Base-by-base conservation (phyloP, 1,140 invertebrate species). In the Zelostemma sp. region DNA sequence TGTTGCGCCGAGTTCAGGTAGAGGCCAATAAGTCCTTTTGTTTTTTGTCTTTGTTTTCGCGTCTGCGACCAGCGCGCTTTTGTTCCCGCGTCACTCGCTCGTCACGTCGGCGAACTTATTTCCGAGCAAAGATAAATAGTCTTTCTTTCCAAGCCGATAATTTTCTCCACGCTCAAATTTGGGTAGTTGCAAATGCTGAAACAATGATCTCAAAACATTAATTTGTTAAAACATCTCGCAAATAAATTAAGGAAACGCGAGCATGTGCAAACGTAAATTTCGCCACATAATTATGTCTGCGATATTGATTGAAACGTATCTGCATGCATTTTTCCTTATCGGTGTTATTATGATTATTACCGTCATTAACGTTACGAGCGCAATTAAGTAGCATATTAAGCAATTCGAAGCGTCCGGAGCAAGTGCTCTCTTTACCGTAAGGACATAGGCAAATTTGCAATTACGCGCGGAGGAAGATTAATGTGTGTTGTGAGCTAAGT, bases 21-120 rank as follows among this genome's bases (percentile, higher is more conserved):
- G 63, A 73, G 61, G 71, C 71, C 68, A 73, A 73, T 70, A 62
- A 61, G 61, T 43, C 59, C 64, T 49, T 71, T 74, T 71, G 72
- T 70, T 74, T 71, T 67, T 64, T 66, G 49, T 72, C 45, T 59
- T 50, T 66, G 54, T 68, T 73, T 73, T 71, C 68, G 63, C 61
- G 56, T 61, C 60, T 56, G 56, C 53, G 57, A 57, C 57, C 58
- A 46, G 46, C 47, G 50, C 28, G n/a, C 66, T 51, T 63, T 69
- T 69, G 60, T 67, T 67, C 63, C 40, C 58, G 49, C 19, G 48
- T 53, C 58, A 56, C 47, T 21, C 49, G 43, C 48, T 60, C 51
- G 45, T 47, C 60, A 57, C 60, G 64, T 69, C 62, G 66, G 62
- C 66, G 65, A 71, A 71, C 68, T 66, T 71, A 66, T 62, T 71